phyloP scores from a whole-genome alignment of 2,888 invertebrate species.

The Cephus nigrinus region DNA sequence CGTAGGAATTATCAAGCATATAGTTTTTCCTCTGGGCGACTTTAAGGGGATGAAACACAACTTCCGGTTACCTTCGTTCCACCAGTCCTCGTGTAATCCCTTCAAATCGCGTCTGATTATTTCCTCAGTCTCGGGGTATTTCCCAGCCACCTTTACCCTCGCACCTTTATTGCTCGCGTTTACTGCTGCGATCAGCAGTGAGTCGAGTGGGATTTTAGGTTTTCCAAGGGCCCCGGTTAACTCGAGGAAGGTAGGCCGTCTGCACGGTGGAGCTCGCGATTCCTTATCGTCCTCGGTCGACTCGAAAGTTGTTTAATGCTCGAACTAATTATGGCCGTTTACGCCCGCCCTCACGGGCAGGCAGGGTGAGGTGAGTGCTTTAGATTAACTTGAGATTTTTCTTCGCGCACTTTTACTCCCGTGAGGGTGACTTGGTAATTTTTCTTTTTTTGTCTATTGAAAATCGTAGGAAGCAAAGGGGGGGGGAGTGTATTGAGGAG shows the following conservation, averaged over 20 bases:
- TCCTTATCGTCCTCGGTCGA: slow-evolving; percentile 38
- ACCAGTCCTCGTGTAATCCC: background rate
- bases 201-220: background rate
- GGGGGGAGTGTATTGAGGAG: too few relatives aligned
- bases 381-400: background rate
- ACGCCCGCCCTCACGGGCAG: background rate
- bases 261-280: background rate
- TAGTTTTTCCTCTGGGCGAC: background rate
- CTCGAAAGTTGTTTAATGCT: slow-evolving; percentile 53
- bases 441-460: background rate
- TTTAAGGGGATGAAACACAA: background rate
- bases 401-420: background rate
- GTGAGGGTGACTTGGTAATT: background rate
- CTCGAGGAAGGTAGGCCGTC: background rate
- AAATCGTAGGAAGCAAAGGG: too few relatives aligned
- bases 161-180: background rate
- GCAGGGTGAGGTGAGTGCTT: background rate
- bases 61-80: background rate
- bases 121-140: background rate
- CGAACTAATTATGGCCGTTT: slow-evolving; percentile 50
- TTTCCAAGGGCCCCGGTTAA: background rate
- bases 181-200: background rate
- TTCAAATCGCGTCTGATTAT: background rate
- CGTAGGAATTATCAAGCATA: background rate
- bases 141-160: background rate